These are phyloP conservation scores for Frieseomelitta varia DNA, from an alignment of 1,140 invertebrate species.

Conservation along the genomic window DNA sequence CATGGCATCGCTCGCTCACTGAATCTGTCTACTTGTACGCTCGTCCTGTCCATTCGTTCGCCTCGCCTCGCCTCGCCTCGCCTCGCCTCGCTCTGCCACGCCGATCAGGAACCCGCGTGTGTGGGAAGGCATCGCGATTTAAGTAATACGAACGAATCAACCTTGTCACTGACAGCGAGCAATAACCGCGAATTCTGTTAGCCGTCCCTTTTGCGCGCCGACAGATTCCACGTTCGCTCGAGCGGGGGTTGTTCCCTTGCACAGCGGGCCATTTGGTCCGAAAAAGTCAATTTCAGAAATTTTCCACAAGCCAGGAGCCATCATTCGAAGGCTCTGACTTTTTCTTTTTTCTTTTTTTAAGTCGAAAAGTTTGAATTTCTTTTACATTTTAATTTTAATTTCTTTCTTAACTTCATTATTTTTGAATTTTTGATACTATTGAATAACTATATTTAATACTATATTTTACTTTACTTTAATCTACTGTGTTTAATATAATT, in stretches of 20 bases:
- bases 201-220: not conserved
- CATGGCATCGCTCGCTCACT: constrained; percentile 62
- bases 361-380: too few relatives aligned
- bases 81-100: not conserved
- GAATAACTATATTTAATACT: too few relatives aligned
- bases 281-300: too few relatives aligned
- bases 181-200: not conserved
- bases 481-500: too few relatives aligned
- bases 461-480: too few relatives aligned
- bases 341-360: too few relatives aligned
- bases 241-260: not conserved
- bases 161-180: constrained; percentile 35
- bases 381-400: too few relatives aligned
- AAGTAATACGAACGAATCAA: constrained; percentile 59
- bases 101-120: constrained; percentile 37
- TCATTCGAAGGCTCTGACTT: too few relatives aligned
- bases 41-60: constrained; percentile 56
- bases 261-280: too few relatives aligned
- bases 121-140: constrained; percentile 61
- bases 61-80: not conserved
- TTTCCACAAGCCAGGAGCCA: too few relatives aligned
- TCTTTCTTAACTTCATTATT: too few relatives aligned
- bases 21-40: constrained; percentile 65
- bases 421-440: too few relatives aligned
- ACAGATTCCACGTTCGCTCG: not conserved